Base-by-base conservation (phyloP, 1,140 invertebrate species). In the Dinothrombium tinctorium region DNA sequence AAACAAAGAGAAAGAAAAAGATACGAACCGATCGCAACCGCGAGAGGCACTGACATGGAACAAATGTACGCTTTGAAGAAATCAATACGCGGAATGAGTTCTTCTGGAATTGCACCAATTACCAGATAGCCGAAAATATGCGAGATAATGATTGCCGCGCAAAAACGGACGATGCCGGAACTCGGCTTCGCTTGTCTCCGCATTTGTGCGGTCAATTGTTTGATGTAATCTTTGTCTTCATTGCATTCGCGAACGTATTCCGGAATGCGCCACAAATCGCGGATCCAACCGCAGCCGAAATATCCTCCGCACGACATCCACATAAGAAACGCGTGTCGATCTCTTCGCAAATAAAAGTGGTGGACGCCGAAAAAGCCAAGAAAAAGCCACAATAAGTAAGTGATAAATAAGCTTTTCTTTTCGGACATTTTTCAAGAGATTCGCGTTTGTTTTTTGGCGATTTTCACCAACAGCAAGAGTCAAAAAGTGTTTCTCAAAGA, bases 261-360 rank as follows among this genome's bases (percentile, higher is more conserved):
- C 0, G 80, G 77, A 40, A 95, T 76, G 40, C 70, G 66, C 49
- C 78, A 83, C 1, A 87, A 53, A 54, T 95, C 87, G 15, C 73
- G 61, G 0, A 90, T 47, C 76, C 82, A 89, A 3, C 83, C 84
- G 8, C 78, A 51, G 3, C 80, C 79, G 50, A 74, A 64, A 51
- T 80, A 82, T 3, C 83, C 84, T 12, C 82, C 86, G 8, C 81
- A 59, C 2, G 79, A 80, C 35, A 70, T 72, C 65, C 76, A 77
- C 69, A 77, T 84, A 0, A 87, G 61, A 52, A 92, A 78, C 0
- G 77, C 84, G 52, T 95, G 86, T n/a, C 71, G 65, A 56, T 90
- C 81, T 41, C 86, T 60, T 33, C 70, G 68, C 32, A 94, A 60
- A 56, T 94, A 94, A 51, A 90, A 69, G 55, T 90, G 82, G 61